Evolutionary conservation across 30 jellyfish, hydroid and myxozoan species (phyloP).

Genomic region (Cassiopea xamachana): DNA sequence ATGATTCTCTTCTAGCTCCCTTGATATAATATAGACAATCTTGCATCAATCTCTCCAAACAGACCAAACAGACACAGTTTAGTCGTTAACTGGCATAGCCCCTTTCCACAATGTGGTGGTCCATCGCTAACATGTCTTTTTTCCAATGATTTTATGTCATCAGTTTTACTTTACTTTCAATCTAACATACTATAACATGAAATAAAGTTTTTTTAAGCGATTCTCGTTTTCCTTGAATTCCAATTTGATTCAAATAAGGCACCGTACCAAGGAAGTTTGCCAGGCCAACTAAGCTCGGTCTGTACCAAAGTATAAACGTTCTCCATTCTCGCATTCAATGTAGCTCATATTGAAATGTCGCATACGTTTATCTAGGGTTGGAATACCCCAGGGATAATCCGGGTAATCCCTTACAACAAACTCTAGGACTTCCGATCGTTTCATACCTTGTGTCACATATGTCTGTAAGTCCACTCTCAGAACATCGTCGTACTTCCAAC

Average conservation of each 20-base stretch:
- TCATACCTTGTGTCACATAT: conserved; percentile 7
- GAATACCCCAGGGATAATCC: conserved; percentile 55
- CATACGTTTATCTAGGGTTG: conserved; percentile 60
- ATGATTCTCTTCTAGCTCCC: no score
- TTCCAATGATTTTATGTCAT: no score
- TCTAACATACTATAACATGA: no score
- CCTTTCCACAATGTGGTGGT: no score
- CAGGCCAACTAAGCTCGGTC: conserved; percentile 65
- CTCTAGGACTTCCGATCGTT: conserved; percentile 38
- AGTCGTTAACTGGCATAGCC: no score
- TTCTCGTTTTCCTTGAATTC: no score
- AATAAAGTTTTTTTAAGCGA: no score
- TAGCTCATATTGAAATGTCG: conserved; percentile 29
- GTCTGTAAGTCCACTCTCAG: conserved; percentile 33
- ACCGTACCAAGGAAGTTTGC: conserved; percentile 57
- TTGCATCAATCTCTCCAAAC: no score
- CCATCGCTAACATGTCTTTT: no score
- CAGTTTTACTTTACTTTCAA: no score
- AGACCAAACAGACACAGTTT: no score
- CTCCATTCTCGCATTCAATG: conserved; percentile 16
- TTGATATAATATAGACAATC: no score
- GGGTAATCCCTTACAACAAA: conserved; percentile 21
- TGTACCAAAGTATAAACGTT: conserved; percentile 25
- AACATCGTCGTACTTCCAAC: not conserved
- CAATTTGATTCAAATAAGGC: conserved; percentile 18